A percentile compares a stretch with the other conserved stretches of the same genome.
phyloP scores from a whole-genome alignment of 2,888 invertebrate species.

The Phrixothrix hirtus region DNA sequence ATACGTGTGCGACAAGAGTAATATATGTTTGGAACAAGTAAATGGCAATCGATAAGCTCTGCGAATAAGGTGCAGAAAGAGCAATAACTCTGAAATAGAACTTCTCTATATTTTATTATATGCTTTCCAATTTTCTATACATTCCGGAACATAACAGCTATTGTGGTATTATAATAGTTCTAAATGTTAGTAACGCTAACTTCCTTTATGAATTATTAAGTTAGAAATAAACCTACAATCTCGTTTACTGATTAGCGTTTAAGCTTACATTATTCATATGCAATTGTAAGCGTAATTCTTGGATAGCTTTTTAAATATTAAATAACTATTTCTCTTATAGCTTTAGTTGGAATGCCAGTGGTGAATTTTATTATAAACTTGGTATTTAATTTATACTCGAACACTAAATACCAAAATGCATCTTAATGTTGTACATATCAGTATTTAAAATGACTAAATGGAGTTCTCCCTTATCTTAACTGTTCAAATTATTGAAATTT shows the following conservation, averaged over 20 bases:
- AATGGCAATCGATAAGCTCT: slow-evolving; percentile 43
- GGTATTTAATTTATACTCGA: too few species aligned
- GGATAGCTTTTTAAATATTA: slow-evolving; percentile 11
- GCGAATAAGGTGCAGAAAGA: slow-evolving; percentile 40
- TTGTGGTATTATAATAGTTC: not conserved
- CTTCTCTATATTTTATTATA: slow-evolving; percentile 35
- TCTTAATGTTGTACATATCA: too few species aligned
- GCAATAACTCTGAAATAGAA: slow-evolving; percentile 39
- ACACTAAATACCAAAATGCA: too few species aligned
- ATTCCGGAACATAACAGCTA: not conserved
- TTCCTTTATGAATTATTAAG: not conserved
- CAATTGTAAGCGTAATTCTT: too few species aligned
- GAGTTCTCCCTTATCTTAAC: too few species aligned
- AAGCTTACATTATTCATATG: too few species aligned
- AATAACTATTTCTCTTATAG: too few species aligned
- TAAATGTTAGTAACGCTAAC: not conserved
- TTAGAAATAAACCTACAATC: too few species aligned
- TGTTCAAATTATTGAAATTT: too few species aligned
- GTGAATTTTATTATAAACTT: too few species aligned
- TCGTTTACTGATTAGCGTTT: slow-evolving; percentile 4
- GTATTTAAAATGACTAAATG: too few species aligned
- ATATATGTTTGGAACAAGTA: slow-evolving; percentile 39
- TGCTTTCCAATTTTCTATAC: slow-evolving; percentile 17
- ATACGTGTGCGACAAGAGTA: slow-evolving; percentile 37
- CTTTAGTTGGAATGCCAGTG: too few species aligned